Percentiles rank a stretch among this genome's conserved stretches.
These are phyloP conservation scores for Alfaro cultratus DNA, from an alignment of 2,797 vertebrate genomes.

Conservation along the genomic window DNA sequence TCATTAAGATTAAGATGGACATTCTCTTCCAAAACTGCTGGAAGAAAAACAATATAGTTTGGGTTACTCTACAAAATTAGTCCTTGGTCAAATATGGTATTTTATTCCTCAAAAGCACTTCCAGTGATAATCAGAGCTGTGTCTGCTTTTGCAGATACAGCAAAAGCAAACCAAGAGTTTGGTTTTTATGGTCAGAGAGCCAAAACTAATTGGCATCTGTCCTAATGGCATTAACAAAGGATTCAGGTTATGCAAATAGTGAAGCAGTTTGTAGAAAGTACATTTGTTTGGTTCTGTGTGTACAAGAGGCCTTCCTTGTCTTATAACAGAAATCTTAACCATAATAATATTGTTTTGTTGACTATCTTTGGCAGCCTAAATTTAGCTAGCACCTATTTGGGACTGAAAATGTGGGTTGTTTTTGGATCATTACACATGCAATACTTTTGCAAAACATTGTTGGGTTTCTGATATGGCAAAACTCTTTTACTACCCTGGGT, in stretches of 20 bases:
- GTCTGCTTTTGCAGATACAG: too few species aligned
- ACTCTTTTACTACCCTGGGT: background rate
- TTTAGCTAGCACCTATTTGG: background rate
- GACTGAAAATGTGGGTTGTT: background rate
- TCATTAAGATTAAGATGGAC: background rate
- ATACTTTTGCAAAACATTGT: background rate
- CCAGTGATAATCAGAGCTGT: background rate
- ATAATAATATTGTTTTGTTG: background rate
- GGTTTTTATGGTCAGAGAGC: background rate
- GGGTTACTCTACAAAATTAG: background rate
- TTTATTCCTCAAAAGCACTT: background rate
- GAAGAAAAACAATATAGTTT: background rate
- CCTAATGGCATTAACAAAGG: background rate
- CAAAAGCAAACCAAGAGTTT: background rate
- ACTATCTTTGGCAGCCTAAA: background rate
- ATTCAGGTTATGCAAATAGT: background rate
- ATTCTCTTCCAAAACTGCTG: background rate
- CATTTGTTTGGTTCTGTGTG: constrained; percentile 3
- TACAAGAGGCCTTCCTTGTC: too few species aligned
- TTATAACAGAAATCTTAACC: background rate
- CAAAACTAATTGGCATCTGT: too few species aligned
- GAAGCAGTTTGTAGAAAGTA: background rate
- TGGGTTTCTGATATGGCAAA: background rate
- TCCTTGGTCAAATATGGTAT: background rate
- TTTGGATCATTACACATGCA: background rate